phyloP scores from a whole-genome alignment of 2,888 invertebrate genomes.

The Meghimatium bilineatum region DNA sequence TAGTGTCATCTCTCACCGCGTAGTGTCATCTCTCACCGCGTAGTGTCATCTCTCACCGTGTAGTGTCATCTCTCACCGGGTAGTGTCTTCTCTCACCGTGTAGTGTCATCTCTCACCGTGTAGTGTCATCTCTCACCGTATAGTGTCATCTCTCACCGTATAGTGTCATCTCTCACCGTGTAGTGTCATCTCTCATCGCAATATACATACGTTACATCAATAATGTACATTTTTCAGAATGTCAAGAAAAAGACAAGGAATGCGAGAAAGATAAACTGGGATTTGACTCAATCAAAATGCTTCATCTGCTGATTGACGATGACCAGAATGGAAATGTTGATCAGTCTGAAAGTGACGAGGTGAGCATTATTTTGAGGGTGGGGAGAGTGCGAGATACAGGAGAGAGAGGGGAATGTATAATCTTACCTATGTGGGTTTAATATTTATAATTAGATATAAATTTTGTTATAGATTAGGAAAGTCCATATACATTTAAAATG shows the following conservation, averaged over 20 bases:
- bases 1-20: too few species aligned
- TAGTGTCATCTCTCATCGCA: neutral
- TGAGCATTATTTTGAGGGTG: slow-evolving; percentile 42
- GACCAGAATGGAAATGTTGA: slow-evolving; percentile 98
- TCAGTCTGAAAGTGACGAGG: slow-evolving; percentile 91
- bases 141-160: too few species aligned
- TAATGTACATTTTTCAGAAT: slow-evolving; percentile 38
- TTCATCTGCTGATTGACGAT: slow-evolving; percentile 96
- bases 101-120: too few species aligned
- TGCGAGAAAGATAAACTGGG: slow-evolving; percentile 64
- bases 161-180: neutral
- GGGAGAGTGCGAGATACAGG: neutral
- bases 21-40: too few species aligned
- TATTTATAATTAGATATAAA: too few species aligned
- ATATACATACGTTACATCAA: neutral
- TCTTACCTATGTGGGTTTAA: too few species aligned
- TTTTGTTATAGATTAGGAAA: neutral
- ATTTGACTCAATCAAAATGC: slow-evolving; percentile 92
- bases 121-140: too few species aligned
- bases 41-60: too few species aligned
- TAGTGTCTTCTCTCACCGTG: too few species aligned
- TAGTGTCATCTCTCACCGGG: too few species aligned
- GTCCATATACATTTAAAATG: too few species aligned
- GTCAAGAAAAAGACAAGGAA: slow-evolving; percentile 46
- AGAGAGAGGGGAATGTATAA: neutral